Conservation (phyloP, 2,113 vertebrate species). For the Aphelocoma coerulescens region DNA sequence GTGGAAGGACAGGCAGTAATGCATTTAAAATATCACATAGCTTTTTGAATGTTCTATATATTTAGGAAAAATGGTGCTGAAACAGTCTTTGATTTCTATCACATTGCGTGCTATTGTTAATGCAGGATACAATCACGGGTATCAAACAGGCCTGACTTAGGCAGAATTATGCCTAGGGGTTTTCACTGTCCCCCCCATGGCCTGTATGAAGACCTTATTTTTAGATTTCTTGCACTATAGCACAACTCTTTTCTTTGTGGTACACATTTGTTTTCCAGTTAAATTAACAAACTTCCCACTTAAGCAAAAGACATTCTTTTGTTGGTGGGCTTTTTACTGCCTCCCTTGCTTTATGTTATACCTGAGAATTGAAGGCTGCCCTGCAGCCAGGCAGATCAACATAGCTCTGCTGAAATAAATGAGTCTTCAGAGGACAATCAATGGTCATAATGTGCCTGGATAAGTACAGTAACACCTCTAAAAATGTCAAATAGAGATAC, state of each 20-base stretch:
- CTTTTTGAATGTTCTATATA: background rate
- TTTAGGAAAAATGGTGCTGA: background rate
- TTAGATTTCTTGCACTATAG: background rate
- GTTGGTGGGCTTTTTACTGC: background rate
- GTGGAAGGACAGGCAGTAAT: background rate
- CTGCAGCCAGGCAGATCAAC: background rate
- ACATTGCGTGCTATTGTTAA: background rate
- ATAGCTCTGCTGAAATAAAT: background rate
- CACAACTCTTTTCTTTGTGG: background rate
- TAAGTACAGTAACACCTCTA: slow-evolving; percentile 16
- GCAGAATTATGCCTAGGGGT: background rate
- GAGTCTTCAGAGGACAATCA: slow-evolving; percentile 31
- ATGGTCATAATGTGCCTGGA: background rate
- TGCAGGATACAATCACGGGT: background rate
- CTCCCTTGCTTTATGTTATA: background rate
- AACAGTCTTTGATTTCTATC: background rate
- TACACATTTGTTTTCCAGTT: background rate
- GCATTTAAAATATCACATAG: background rate
- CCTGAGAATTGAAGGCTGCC: background rate
- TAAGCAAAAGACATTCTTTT: background rate
- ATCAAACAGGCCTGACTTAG: background rate
- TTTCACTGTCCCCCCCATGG: background rate
- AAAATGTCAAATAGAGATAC: slow-evolving; percentile 28
- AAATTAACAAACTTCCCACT: background rate
- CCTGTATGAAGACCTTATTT: background rate